These are phyloP conservation scores for Zeus faber DNA, from an alignment of 2,113 vertebrate genomes.

Conservation along the genomic window DNA sequence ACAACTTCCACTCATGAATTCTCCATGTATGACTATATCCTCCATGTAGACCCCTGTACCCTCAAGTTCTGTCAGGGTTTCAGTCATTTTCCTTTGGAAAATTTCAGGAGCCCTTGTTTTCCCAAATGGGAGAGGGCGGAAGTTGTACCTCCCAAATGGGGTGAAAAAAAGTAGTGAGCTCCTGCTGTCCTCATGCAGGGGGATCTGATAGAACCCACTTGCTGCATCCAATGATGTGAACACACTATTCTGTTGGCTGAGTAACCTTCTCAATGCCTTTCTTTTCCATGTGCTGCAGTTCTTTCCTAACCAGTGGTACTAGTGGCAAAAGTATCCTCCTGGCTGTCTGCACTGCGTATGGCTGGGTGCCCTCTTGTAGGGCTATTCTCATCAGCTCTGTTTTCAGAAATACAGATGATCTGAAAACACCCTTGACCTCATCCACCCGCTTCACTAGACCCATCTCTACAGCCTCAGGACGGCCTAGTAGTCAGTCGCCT, in stretches of 20 bases:
- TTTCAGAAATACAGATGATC: constrained; percentile 11
- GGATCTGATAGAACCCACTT: constrained; percentile 62
- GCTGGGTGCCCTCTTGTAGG: constrained; percentile 12
- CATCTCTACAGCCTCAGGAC: neutral
- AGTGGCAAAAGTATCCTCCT: constrained; percentile 14
- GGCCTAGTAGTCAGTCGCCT: constrained; percentile 7
- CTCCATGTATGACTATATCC: constrained; percentile 46
- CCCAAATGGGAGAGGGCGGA: constrained; percentile 63
- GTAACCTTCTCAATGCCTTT: no score
- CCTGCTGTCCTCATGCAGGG: constrained; percentile 54
- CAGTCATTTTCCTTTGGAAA: constrained; percentile 66
- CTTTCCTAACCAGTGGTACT: no score
- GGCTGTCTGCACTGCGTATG: constrained; percentile 22
- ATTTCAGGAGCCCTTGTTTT: constrained; percentile 44
- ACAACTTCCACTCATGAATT: no score
- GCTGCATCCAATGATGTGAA: constrained; percentile 43
- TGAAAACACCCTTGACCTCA: constrained; percentile 8
- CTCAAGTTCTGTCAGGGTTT: constrained; percentile 60
- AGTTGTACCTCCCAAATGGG: constrained; percentile 58
- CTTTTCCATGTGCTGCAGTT: no score
- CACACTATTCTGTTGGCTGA: no score
- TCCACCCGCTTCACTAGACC: constrained; percentile 11
- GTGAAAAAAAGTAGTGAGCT: constrained; percentile 67
- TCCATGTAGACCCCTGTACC: constrained; percentile 53
- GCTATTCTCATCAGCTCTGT: constrained; percentile 25